These are phyloP conservation scores for Phoenoteleia sp. DNA, from an alignment of 2,888 invertebrate genomes.

Conservation along the genomic window DNA sequence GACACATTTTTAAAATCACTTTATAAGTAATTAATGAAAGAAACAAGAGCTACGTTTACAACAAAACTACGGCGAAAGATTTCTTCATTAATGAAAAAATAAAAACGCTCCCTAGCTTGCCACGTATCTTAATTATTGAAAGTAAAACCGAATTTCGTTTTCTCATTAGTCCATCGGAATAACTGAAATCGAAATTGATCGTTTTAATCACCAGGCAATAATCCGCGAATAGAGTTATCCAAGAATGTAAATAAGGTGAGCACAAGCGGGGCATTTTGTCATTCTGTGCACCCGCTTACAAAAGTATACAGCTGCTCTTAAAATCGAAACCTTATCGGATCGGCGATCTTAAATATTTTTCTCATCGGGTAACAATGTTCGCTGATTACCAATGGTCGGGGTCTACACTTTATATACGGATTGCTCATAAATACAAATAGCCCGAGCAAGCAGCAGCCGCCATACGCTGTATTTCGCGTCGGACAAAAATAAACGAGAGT, in stretches of 20 bases:
- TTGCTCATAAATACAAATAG: conserved; percentile 72
- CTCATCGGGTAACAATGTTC: conserved; percentile 35
- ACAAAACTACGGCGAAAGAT: too few species aligned
- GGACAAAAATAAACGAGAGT: conserved; percentile 81
- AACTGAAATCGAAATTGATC: too few species aligned
- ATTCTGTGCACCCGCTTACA: conserved; percentile 16
- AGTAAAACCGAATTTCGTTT: too few species aligned
- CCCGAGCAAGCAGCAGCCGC: conserved; percentile 53
- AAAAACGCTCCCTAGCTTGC: too few species aligned
- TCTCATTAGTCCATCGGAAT: too few species aligned
- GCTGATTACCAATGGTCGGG: conserved; percentile 54
- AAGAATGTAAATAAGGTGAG: conserved; percentile 27
- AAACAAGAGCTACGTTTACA: too few species aligned
- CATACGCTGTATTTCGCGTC: conserved; percentile 58
- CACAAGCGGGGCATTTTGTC: conserved; percentile 3
- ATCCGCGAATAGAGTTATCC: not conserved
- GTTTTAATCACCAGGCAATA: conserved; percentile 6
- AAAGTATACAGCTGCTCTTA: conserved; percentile 16
- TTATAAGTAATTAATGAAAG: too few species aligned
- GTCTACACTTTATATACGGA: conserved; percentile 54
- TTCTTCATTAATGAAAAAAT: too few species aligned
- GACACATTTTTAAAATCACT: too few species aligned
- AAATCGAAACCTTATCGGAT: conserved; percentile 33
- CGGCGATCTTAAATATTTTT: conserved; percentile 27
- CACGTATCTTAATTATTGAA: too few species aligned